Evolutionary conservation across 2,888 invertebrate genomes (phyloP).

Genomic region (Cyclophora albipunctata): DNA sequence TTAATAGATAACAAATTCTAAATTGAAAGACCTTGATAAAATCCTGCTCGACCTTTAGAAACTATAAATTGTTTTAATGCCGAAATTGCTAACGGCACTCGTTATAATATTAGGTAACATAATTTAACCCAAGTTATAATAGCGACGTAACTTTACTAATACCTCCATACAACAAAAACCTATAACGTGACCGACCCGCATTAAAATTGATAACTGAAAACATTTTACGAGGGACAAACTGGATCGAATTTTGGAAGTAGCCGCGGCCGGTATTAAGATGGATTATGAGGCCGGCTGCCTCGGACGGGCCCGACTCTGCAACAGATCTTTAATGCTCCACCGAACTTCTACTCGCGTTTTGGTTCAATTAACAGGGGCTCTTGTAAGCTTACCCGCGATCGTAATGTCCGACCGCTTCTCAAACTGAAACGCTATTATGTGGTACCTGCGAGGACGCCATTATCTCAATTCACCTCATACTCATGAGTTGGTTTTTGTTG

Average conservation of each 20-base stretch:
- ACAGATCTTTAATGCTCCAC: constrained; percentile 35
- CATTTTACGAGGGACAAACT: constrained; percentile 6
- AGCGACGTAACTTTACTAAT: too few relatives aligned
- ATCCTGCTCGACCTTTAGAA: too few relatives aligned
- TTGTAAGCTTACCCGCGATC: constrained; percentile 23
- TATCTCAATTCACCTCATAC: constrained; percentile 17
- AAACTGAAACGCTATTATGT: constrained; percentile 21
- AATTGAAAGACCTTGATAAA: too few relatives aligned
- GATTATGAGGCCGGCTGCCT: constrained; percentile 28
- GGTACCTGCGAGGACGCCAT: constrained; percentile 12
- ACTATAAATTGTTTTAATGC: too few relatives aligned
- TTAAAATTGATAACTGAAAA: too few relatives aligned
- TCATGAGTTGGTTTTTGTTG: constrained; percentile 13
- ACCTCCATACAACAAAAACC: too few relatives aligned
- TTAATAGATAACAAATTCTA: too few relatives aligned
- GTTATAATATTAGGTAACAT: too few relatives aligned
- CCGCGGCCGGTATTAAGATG: constrained; percentile 24
- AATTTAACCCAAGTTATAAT: too few relatives aligned
- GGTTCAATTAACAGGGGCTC: constrained; percentile 30
- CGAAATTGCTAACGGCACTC: too few relatives aligned
- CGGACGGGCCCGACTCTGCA: constrained; percentile 23
- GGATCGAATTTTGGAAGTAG: constrained; percentile 12
- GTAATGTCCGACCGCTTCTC: constrained; percentile 23
- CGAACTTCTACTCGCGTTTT: constrained; percentile 35
- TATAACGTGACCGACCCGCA: too few relatives aligned